Percentiles rank a stretch among this genome's conserved stretches.
Conservation (phyloP, 2,888 invertebrate species). For the Cataglyphis cursor region DNA sequence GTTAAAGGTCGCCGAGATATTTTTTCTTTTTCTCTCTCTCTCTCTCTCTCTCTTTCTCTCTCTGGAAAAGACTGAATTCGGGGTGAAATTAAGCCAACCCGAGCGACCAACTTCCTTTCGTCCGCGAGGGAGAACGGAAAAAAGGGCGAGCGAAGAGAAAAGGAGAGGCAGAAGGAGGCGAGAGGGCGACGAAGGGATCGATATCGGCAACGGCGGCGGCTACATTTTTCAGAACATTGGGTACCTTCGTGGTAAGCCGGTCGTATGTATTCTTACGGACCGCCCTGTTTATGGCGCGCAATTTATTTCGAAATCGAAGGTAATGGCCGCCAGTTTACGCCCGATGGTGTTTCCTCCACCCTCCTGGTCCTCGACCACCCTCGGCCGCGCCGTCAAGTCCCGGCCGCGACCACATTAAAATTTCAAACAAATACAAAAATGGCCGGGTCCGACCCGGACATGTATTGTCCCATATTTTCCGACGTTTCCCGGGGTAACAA, state of each 20-base stretch:
- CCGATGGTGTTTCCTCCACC: constrained; percentile 62
- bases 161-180: constrained; percentile 36
- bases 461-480: constrained; percentile 80
- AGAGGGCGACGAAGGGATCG: constrained; percentile 70
- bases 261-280: constrained; percentile 86
- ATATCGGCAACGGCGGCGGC: constrained; percentile 75
- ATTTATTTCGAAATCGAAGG: constrained; percentile 86
- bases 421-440: constrained; percentile 84
- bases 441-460: constrained; percentile 78
- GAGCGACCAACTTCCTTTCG: constrained; percentile 53
- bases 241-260: constrained; percentile 82
- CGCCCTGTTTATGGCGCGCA: constrained; percentile 85
- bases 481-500: constrained; percentile 27
- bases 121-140: constrained; percentile 42
- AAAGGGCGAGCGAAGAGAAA: constrained; percentile 46
- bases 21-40: constrained; percentile 25
- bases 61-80: constrained; percentile 66
- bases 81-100: constrained; percentile 71
- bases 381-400: constrained; percentile 57
- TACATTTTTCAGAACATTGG: constrained; percentile 81
- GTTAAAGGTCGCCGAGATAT: constrained; percentile 66
- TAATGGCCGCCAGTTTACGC: constrained; percentile 85
- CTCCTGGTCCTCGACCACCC: constrained; percentile 41
- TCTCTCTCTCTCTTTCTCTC: constrained; percentile 38
- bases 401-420: constrained; percentile 82